Conservation (phyloP, 2,797 vertebrate genomes). For the Mormyrops boulengeri region DNA sequence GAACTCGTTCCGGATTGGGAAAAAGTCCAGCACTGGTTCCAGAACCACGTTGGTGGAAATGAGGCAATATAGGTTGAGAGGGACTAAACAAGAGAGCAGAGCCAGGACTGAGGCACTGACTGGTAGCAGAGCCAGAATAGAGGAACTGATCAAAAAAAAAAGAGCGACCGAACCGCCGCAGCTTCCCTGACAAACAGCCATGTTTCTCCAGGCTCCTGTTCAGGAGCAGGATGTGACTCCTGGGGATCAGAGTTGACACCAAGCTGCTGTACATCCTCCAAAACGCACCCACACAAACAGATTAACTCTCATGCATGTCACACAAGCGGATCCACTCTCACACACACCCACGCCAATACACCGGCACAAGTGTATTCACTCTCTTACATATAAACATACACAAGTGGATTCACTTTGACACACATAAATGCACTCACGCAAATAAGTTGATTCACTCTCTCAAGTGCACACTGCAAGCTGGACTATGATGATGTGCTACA, state of each 20-base stretch:
- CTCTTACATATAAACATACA: background rate
- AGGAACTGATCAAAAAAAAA: background rate
- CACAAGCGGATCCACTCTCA: background rate
- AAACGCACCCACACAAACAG: background rate
- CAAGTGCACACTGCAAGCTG: background rate
- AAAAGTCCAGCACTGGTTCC: background rate
- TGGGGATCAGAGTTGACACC: background rate
- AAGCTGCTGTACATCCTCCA: background rate
- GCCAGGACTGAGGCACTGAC: background rate
- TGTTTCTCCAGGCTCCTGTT: background rate
- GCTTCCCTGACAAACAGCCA: background rate
- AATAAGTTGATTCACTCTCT: background rate
- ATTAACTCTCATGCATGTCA: background rate
- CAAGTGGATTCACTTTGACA: background rate
- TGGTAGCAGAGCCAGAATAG: background rate
- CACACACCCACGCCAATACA: background rate
- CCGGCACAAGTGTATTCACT: background rate
- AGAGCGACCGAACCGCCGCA: background rate
- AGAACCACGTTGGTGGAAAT: background rate
- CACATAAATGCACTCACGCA: background rate
- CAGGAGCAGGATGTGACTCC: background rate
- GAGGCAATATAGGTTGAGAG: background rate
- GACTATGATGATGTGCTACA: background rate
- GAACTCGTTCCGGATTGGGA: background rate
- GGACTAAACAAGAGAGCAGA: background rate